phyloP scores from a whole-genome alignment of 1,140 invertebrate genomes.

The Macrotrachela quadricornifera region DNA sequence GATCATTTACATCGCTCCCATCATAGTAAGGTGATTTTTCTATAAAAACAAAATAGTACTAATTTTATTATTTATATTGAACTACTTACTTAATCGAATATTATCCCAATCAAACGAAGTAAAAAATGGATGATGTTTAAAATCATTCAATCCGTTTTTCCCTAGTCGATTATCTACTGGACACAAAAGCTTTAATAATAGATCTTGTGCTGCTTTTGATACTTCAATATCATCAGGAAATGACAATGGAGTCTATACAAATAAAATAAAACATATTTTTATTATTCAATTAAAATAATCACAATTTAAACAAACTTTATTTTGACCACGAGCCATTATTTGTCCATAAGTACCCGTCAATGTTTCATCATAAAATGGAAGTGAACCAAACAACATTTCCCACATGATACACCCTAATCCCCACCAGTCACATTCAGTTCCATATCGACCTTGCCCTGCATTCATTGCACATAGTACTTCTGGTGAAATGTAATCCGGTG shows the following conservation, averaged over 20 bases:
- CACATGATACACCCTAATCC: conserved; percentile 97
- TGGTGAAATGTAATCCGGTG: conserved; percentile 98
- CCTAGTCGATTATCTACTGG: conserved; percentile 68
- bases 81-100: too few relatives aligned
- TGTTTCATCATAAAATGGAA: conserved; percentile 97
- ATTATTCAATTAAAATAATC: too few relatives aligned
- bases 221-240: conserved; percentile 43
- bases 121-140: conserved; percentile 83
- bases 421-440: conserved; percentile 99
- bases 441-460: conserved; percentile 85
- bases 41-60: too few relatives aligned
- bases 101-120: conserved; percentile 16
- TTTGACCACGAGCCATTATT: conserved; percentile 90
- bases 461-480: conserved; percentile 90
- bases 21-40: too few relatives aligned
- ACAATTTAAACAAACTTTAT: too few relatives aligned
- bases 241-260: too few relatives aligned
- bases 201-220: conserved; percentile 80
- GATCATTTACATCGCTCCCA: too few relatives aligned
- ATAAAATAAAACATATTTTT: too few relatives aligned
- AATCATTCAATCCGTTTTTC: conserved; percentile 75
- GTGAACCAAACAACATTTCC: conserved; percentile 97
- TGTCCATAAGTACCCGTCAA: conserved; percentile 98
- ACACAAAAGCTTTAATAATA: conserved; percentile 80
- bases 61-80: too few relatives aligned